Base-by-base conservation (phyloP, 1,140 invertebrate species). In the Phenacoccus solenopsis region DNA sequence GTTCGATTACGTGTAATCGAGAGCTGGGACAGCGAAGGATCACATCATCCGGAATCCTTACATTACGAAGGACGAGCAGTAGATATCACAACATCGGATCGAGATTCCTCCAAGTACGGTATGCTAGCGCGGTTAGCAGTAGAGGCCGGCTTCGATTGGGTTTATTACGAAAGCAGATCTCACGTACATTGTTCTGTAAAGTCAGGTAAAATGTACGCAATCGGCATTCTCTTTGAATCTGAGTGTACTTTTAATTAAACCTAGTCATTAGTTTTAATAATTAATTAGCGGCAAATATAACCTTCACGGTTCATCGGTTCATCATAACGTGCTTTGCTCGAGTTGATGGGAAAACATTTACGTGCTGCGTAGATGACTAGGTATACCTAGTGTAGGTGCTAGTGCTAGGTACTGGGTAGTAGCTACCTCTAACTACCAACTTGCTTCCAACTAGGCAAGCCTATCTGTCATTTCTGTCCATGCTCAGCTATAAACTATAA, bases 121-220 rank as follows among this genome's bases (percentile, higher is more conserved):
- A 94, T 97, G 91, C 81, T 98, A 72, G 95, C 95, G 0, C 81
- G 95, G 35, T 84, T 98, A n/a, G 95, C 95, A 0, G 91, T 96
- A 24, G 92, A 98, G 79, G 94, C 95, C 12, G 95, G 95, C 74
- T 98, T 98, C 84, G 94, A 98, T 83, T 98, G 94, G 95, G 96
- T 98, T 22, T 96, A 93, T 80, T 98, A 97, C 79, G 94, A 97
- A 79, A 91, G 90, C 76, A 85, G 93, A 72, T 87, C 90, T 16
- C 93, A 97, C 77, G 96, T 98, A 76, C 96, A 98, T 80, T 96
- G 94, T 80, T 97, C 94, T 28, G 94, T 98, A 67, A 96, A 95
- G 82, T 95, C 94, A 86, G 95, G 96, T 98, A 84, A 85, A 82
- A 81, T 38, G 30, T 64, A 64, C 59, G 59, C 59, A 64, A 64